A percentile compares a stretch with the other conserved stretches of the same genome.
phyloP scores from a whole-genome alignment of 2,797 vertebrate species.

The Coregonus suidteri region DNA sequence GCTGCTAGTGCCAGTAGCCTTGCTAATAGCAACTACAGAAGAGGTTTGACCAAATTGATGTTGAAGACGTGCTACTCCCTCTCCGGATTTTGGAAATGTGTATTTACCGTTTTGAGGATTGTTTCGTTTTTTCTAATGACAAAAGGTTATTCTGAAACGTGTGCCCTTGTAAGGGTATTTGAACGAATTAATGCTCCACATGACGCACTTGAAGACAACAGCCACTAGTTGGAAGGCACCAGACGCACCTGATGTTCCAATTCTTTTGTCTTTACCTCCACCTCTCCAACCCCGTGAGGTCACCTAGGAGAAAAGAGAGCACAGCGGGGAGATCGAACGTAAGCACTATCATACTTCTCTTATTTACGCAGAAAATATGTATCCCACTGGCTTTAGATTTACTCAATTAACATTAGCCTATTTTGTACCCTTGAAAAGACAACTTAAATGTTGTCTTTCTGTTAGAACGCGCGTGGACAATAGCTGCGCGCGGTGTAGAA shows the following conservation, averaged over 20 bases:
- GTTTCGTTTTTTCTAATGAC: no score
- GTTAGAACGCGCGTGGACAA: conserved; percentile 45
- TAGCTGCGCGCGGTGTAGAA: conserved; percentile 53
- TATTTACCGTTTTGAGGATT: neutral
- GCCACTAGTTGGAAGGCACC: neutral
- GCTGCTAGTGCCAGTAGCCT: no score
- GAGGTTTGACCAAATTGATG: no score
- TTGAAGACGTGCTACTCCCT: no score
- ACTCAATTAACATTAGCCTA: conserved; percentile 66
- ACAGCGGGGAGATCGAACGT: conserved; percentile 22
- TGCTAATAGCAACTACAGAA: no score
- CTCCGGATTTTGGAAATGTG: no score
- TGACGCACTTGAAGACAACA: neutral
- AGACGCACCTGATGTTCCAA: neutral
- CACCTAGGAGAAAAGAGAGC: conserved; percentile 41
- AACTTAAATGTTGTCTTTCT: conserved; percentile 67
- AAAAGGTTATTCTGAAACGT: no score
- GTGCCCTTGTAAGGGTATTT: no score
- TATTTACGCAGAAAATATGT: conserved; percentile 47
- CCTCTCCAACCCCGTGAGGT: neutral
- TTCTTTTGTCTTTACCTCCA: conserved; percentile 44
- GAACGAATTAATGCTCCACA: neutral
- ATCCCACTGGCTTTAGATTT: conserved; percentile 46
- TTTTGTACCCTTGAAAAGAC: conserved; percentile 46
- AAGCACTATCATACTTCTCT: conserved; percentile 56